These are phyloP conservation scores for Eubasilissa regina DNA, from an alignment of 1,140 invertebrate genomes.

Conservation along the genomic window DNA sequence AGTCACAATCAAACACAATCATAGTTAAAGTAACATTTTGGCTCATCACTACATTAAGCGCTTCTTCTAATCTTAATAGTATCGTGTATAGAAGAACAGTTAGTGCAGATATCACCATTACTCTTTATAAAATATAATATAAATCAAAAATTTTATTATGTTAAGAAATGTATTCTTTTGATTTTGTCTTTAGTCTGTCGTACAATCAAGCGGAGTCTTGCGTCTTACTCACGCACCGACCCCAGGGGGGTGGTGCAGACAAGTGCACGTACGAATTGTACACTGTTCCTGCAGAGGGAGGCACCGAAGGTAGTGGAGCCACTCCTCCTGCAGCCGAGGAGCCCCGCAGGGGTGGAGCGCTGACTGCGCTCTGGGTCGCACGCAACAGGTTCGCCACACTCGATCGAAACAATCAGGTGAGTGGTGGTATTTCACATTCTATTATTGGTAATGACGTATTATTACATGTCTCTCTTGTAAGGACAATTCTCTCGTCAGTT, in stretches of 20 bases:
- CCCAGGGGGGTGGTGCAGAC: conserved; percentile 74
- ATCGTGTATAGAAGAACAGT: too few species aligned
- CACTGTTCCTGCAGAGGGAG: conserved; percentile 80
- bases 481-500: too few species aligned
- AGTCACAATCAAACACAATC: too few species aligned
- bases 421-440: too few species aligned
- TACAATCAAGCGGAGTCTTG: conserved; percentile 90
- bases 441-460: too few species aligned
- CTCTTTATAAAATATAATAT: too few species aligned
- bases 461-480: too few species aligned
- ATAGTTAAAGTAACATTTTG: too few species aligned
- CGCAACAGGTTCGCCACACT: conserved; percentile 98
- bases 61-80: too few species aligned
- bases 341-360: conserved; percentile 89
- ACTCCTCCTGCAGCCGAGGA: conserved; percentile 71
- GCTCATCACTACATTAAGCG: too few species aligned
- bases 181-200: conserved; percentile 83
- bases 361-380: conserved; percentile 98
- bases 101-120: too few species aligned
- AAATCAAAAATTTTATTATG: not conserved
- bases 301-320: conserved; percentile 68
- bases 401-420: conserved; percentile 89
- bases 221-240: conserved; percentile 67
- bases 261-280: conserved; percentile 97
- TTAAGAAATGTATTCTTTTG: not conserved